Evolutionary conservation across 64 coral and sea anemone species (phyloP).

Genomic region (Anthopleura sola): DNA sequence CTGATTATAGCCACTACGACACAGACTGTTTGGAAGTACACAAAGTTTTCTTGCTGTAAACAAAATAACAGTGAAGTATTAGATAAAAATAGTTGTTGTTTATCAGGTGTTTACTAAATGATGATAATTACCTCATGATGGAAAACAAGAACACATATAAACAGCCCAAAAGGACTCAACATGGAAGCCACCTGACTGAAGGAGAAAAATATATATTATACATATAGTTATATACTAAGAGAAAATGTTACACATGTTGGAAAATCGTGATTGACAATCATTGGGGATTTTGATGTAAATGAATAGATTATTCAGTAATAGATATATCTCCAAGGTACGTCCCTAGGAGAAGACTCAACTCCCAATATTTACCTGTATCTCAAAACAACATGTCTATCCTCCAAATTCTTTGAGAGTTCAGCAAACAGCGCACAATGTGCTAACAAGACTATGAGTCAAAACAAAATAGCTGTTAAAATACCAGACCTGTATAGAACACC

Average conservation of each 20-base stretch:
- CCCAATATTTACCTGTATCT: slow-evolving; percentile 57
- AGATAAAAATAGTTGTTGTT: background rate
- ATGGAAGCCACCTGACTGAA: slow-evolving; percentile 86
- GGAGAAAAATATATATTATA: background rate
- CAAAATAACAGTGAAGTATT: background rate
- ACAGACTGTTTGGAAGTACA: slow-evolving; percentile 83
- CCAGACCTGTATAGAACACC: background rate
- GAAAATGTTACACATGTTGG: too few species aligned
- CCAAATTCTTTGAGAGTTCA: slow-evolving; percentile 68
- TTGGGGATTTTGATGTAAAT: too few species aligned
- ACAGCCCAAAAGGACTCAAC: slow-evolving; percentile 67
- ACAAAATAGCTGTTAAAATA: background rate
- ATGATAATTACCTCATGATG: slow-evolving; percentile 58
- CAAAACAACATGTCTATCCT: slow-evolving; percentile 71
- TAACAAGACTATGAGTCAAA: slow-evolving; percentile 60
- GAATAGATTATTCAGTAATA: too few species aligned
- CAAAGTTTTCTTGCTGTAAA: slow-evolving; percentile 57
- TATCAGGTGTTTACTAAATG: too few species aligned
- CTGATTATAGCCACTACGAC: slow-evolving; percentile 73
- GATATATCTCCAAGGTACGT: too few species aligned
- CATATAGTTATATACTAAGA: too few species aligned
- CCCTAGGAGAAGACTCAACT: too few species aligned
- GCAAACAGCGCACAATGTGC: slow-evolving; percentile 91
- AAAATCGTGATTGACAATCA: too few species aligned
- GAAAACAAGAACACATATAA: slow-evolving; percentile 63